Percentiles rank a stretch among this genome's conserved stretches.
phyloP scores from a whole-genome alignment of 2,888 invertebrate genomes.

The Cosmopolites sordidus region DNA sequence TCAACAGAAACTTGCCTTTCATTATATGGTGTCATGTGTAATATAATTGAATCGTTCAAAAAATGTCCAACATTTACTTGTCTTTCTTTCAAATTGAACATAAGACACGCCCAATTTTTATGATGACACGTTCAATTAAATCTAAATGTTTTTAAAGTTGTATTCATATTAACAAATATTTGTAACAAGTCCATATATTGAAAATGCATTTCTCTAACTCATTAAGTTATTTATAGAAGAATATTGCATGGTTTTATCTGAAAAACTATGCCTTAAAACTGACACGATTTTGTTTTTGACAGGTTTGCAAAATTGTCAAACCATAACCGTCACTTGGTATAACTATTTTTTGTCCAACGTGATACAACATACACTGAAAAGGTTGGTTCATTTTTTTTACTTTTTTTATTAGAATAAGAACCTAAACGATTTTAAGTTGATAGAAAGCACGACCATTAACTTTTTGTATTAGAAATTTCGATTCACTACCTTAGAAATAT shows the following conservation, averaged over 20 bases:
- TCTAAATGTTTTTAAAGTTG: too few species aligned
- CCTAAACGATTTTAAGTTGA: conserved; percentile 20
- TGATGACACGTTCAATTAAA: too few species aligned
- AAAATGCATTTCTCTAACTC: too few species aligned
- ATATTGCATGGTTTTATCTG: conserved; percentile 13
- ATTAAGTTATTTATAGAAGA: too few species aligned
- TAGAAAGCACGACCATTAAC: conserved; percentile 21
- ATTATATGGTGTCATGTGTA: too few species aligned
- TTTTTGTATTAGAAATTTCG: conserved; percentile 23
- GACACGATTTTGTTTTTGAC: conserved; percentile 42
- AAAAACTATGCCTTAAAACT: conserved; percentile 15
- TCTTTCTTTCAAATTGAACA: too few species aligned
- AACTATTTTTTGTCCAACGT: conserved; percentile 22
- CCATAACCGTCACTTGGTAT: conserved; percentile 34
- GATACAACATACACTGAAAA: conserved; percentile 18
- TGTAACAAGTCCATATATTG: too few species aligned
- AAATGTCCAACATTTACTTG: too few species aligned
- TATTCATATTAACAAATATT: too few species aligned
- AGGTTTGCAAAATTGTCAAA: conserved; percentile 37
- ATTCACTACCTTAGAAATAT: conserved; percentile 12
- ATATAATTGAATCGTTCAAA: too few species aligned
- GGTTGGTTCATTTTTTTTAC: conserved; percentile 29
- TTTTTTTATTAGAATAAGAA: conserved; percentile 27
- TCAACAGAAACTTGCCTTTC: too few species aligned
- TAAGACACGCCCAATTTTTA: too few species aligned